Base-by-base conservation (phyloP, 2,888 invertebrate genomes). In the Sesamia inferens region DNA sequence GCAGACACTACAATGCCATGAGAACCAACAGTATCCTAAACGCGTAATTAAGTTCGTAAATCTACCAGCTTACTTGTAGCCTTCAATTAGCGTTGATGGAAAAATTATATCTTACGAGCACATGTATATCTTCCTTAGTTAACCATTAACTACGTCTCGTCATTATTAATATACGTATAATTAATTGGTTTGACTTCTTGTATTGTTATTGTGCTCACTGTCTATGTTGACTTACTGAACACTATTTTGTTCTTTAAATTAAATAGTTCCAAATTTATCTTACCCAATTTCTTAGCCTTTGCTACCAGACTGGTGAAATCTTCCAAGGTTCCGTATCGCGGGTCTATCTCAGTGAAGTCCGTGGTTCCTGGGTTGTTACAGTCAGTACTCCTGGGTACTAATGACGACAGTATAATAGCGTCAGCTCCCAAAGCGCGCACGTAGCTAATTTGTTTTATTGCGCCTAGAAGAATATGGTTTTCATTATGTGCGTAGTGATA, bases 311-410 rank as follows among this genome's bases (percentile, higher is more conserved):
- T 88, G 6, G 93, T 93, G 65, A 99, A 97, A 87, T 97, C 97
- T 0, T 94, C 94, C 76, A 97, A 85, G 0, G 96, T 97, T 0
- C 99, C 99, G 88, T 97, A 99, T 57, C 97, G 95, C 0, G 96
- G 94, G 84, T 98, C 97, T 61, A 99, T 97, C 22, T 96, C 96
- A 1, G 89, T 95, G 87, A 97, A 98, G 90, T 98, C 97, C 0
- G 97, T 93, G 51, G 98, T 97, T 71, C 99, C 99, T 80, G 99
- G 98, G 1, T 97, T 98, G 89, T 97, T 97, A 91, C 99, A 99
- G 22, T 97, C 97, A 95, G 84, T 78, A 78, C 92, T 95, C 73
- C 85, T 91, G 5, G 88, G 65, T 3, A 88, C 85, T 66, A 96
- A 67, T 0, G 95, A 88, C 0, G 96, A 96, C 55, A 96, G 86